A percentile compares a stretch with the other conserved stretches of the same genome.
These are phyloP conservation scores for Meloe dianella DNA, from an alignment of 2,888 invertebrate genomes.

Conservation along the genomic window DNA sequence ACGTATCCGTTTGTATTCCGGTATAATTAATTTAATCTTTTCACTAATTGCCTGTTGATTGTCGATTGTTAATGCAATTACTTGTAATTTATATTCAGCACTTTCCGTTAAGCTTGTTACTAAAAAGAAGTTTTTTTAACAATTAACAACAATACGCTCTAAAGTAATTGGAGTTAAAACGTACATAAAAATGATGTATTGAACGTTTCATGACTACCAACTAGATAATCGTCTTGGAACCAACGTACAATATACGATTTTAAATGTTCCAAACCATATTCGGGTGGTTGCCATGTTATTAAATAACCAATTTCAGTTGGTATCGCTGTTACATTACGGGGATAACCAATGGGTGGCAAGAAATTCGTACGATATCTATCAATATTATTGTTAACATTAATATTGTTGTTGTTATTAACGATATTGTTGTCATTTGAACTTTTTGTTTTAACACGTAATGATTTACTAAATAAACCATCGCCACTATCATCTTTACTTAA, in stretches of 20 bases:
- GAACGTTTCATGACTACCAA: slow-evolving; percentile 71
- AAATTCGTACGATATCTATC: slow-evolving; percentile 33
- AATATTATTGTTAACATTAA: slow-evolving; percentile 9
- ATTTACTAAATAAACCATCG: slow-evolving; percentile 89
- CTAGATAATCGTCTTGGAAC: slow-evolving; percentile 69
- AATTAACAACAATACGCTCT: not conserved
- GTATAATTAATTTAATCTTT: slow-evolving; percentile 69
- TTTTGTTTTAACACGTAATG: slow-evolving; percentile 76
- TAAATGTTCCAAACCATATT: slow-evolving; percentile 64
- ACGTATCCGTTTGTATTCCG: slow-evolving; percentile 73
- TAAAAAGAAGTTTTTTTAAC: slow-evolving; percentile 52
- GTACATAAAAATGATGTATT: slow-evolving; percentile 69
- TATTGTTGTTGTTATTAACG: not conserved
- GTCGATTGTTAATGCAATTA: slow-evolving; percentile 68
- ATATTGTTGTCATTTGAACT: slow-evolving; percentile 49
- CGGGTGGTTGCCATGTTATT: slow-evolving; percentile 76
- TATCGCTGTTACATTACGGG: slow-evolving; percentile 73
- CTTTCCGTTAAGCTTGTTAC: slow-evolving; percentile 77
- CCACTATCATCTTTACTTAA: slow-evolving; percentile 85
- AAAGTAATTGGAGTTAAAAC: slow-evolving; percentile 20
- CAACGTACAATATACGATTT: slow-evolving; percentile 73
- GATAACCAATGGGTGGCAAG: slow-evolving; percentile 63
- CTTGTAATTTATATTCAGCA: slow-evolving; percentile 75
- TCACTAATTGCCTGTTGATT: slow-evolving; percentile 70
- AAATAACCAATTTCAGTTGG: slow-evolving; percentile 77